phyloP scores from a whole-genome alignment of 2,797 vertebrate species.

The Coendou prehensilis region DNA sequence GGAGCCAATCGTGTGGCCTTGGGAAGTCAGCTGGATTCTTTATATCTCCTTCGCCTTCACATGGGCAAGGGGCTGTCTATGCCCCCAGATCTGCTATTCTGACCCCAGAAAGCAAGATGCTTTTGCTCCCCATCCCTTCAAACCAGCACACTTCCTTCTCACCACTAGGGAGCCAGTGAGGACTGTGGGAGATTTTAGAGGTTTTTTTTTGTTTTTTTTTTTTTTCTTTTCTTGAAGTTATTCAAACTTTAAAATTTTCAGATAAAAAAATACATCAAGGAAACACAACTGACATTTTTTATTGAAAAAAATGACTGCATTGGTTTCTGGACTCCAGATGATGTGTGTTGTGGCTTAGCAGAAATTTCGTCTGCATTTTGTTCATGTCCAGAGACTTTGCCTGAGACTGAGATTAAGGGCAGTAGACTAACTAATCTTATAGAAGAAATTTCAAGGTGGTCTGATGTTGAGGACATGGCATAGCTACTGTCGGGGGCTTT shows the following conservation, averaged over 20 bases:
- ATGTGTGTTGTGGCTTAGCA: too few species aligned
- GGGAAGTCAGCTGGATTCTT: neutral
- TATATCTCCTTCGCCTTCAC: neutral
- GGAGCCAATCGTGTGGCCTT: accelerated
- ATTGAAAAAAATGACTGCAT: neutral
- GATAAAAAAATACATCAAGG: neutral
- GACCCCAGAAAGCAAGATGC: too few species aligned
- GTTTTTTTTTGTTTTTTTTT: neutral
- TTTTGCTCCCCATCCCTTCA: too few species aligned
- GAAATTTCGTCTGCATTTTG: too few species aligned
- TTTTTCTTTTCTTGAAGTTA: neutral
- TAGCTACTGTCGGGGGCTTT: too few species aligned
- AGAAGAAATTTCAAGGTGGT: too few species aligned
- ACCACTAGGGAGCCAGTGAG: neutral
- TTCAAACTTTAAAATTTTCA: neutral
- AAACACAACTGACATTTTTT: neutral
- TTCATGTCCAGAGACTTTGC: too few species aligned
- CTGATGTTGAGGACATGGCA: too few species aligned
- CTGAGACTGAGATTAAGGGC: too few species aligned
- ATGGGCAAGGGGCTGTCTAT: too few species aligned
- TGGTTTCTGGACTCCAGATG: too few species aligned
- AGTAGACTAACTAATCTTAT: too few species aligned
- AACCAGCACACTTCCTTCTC: neutral
- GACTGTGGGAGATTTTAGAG: neutral
- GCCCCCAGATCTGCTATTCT: neutral